Conservation (phyloP, 2,113 vertebrate species). For the Camelus dromedarius region DNA sequence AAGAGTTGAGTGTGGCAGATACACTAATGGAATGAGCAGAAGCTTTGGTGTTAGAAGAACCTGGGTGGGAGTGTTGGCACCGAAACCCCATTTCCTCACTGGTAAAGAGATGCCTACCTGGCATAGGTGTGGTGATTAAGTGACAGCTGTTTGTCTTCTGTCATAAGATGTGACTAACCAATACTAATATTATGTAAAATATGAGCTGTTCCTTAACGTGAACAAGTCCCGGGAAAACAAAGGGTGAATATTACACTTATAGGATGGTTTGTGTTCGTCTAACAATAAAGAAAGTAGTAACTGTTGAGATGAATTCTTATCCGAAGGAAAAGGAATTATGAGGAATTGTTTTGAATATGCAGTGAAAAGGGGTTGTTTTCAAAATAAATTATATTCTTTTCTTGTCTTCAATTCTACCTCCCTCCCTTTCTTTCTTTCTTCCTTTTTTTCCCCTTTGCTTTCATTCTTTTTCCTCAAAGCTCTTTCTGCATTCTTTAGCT, state of each 20-base stretch:
- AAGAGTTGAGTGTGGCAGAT: background rate
- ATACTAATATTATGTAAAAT: background rate
- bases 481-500: background rate
- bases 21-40: no score
- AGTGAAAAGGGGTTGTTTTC: background rate
- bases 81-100: background rate
- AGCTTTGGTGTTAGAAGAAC: background rate
- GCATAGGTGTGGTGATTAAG: background rate
- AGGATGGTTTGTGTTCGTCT: background rate
- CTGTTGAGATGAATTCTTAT: background rate
- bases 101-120: background rate
- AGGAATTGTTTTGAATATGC: background rate
- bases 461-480: background rate
- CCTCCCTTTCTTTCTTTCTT: background rate
- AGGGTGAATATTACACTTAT: background rate
- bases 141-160: background rate
- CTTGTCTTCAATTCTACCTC: background rate
- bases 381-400: background rate
- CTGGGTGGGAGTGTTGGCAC: no score
- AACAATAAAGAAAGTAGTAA: background rate
- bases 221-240: background rate
- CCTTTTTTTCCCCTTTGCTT: fast-evolving
- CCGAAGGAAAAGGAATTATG: background rate
- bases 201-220: background rate
- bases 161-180: background rate